phyloP scores from a whole-genome alignment of 2,888 invertebrate species.

The Thelaira solivaga region DNA sequence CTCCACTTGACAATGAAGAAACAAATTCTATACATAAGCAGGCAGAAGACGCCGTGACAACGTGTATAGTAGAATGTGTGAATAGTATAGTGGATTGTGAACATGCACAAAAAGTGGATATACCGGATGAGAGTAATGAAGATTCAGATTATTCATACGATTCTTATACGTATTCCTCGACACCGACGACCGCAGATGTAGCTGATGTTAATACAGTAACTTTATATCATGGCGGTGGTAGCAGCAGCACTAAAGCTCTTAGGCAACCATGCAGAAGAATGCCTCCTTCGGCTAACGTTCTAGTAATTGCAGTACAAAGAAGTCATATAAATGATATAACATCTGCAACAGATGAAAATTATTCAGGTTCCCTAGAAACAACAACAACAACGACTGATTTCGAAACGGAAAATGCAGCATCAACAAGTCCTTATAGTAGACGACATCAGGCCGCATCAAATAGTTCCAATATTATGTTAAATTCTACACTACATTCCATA shows the following conservation, averaged over 20 bases:
- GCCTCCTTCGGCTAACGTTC: constrained; percentile 33
- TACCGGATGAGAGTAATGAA: constrained; percentile 62
- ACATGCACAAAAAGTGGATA: constrained; percentile 44
- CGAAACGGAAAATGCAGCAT: constrained; percentile 65
- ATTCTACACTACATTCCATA: constrained; percentile 67
- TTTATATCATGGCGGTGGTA: constrained; percentile 22
- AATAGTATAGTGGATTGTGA: background rate
- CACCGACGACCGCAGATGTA: constrained; percentile 74
- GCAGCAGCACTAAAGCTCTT: constrained; percentile 16
- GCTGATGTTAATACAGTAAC: constrained; percentile 69
- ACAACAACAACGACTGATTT: constrained; percentile 75
- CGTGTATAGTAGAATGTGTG: constrained; percentile 49
- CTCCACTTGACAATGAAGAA: background rate
- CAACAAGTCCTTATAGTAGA: constrained; percentile 49
- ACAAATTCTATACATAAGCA: background rate
- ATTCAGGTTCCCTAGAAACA: constrained; percentile 72
- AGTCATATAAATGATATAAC: constrained; percentile 17
- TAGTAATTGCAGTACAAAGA: constrained; percentile 40
- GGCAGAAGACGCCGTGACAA: background rate
- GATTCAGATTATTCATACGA: constrained; percentile 64
- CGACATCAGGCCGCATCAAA: background rate
- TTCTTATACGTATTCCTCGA: constrained; percentile 70
- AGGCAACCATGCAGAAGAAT: constrained; percentile 6
- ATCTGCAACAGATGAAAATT: constrained; percentile 66
- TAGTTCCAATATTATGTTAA: constrained; percentile 39